Percentiles rank a stretch among this genome's conserved stretches.
Conservation (phyloP, 2,888 invertebrate genomes). For the Ophion ventricosus region DNA sequence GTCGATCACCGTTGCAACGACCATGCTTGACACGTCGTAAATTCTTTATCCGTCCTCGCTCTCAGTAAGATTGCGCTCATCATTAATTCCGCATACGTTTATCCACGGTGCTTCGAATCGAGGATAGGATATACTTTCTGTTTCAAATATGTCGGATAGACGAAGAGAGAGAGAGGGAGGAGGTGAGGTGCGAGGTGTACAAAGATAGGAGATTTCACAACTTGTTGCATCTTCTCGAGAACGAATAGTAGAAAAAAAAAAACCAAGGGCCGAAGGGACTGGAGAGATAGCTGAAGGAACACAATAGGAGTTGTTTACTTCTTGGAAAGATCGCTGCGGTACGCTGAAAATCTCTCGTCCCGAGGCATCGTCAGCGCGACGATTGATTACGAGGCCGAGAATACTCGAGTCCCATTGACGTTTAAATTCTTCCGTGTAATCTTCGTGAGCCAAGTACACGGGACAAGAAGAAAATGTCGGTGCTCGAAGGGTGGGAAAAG, state of each 20-base stretch:
- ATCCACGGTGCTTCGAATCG: not conserved
- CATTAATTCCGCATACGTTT: not conserved
- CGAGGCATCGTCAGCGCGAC: not conserved
- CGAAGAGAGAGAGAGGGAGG: not conserved
- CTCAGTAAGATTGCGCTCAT: not conserved
- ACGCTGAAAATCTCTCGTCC: not conserved
- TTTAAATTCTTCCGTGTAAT: slow-evolving; percentile 7
- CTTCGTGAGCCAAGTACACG: not conserved
- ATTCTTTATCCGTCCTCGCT: not conserved
- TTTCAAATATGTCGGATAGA: not conserved
- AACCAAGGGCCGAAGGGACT: not conserved
- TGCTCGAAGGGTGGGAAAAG: not conserved
- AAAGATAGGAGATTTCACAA: too few species aligned
- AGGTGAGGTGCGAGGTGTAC: too few species aligned
- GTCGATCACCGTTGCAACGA: not conserved
- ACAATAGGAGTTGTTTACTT: not conserved
- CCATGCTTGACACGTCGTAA: not conserved
- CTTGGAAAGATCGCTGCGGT: not conserved
- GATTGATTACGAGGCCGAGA: slow-evolving; percentile 1
- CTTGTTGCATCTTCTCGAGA: too few species aligned
- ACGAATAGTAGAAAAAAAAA: not conserved
- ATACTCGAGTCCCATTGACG: slow-evolving; percentile 12
- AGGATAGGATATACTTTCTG: not conserved
- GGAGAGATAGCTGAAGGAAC: not conserved
- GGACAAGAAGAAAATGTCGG: not conserved